Evolutionary conservation across 2,797 vertebrate species (phyloP), one percentile per base, ranked within the genome.

Genomic region (Microctenopoma steveboyesi): DNA sequence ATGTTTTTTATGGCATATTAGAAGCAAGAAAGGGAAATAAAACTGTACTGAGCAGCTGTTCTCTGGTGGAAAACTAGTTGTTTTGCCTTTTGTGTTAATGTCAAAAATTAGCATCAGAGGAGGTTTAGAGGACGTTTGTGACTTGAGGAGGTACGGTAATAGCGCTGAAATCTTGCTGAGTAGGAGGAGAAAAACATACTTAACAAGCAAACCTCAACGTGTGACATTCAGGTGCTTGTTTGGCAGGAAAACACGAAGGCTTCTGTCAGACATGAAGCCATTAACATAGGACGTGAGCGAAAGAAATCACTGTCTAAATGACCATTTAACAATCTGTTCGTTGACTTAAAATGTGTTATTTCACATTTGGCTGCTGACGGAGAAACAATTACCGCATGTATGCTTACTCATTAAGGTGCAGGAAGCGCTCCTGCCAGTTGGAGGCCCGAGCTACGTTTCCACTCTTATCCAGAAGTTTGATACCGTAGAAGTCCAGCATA

Each of bases 401-500:
- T 3, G 90, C 96, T 95, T 92, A 98, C 97, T 98, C 97, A 84
- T 99, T 99, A 79, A 99, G 94, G 92, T 99, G 97, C 27, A 96
- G 96, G 90, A 99, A 99, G 81, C 98, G 94, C 66, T 98, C 95
- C 78, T 96, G 94, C 96, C 97, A 99, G 90, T 99, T 98, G 73
- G 91, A 25, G 67, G 96, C 96, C 64, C 97, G 95, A 60, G 93
- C 87, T 30, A 99, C 95, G 0, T 95, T 98, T 69, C 98, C 97
- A 25, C 90, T 96, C 93, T 98, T 98, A 92, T 99, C 96, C 82
- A 95, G 90, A 56, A 99, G 93, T 86, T 97, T 97, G 91, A 99
- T 91, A 81, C 98, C 97, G 71, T 98, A 98, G 92, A 99, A 99
- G 86, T 99, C 98, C 92, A 99, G 74, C 98, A 99, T 99, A 84